Percentiles rank a stretch among this genome's conserved stretches.
Evolutionary conservation across 2,888 invertebrate genomes (phyloP).

Genomic region (Neoaliturus tenellus): DNA sequence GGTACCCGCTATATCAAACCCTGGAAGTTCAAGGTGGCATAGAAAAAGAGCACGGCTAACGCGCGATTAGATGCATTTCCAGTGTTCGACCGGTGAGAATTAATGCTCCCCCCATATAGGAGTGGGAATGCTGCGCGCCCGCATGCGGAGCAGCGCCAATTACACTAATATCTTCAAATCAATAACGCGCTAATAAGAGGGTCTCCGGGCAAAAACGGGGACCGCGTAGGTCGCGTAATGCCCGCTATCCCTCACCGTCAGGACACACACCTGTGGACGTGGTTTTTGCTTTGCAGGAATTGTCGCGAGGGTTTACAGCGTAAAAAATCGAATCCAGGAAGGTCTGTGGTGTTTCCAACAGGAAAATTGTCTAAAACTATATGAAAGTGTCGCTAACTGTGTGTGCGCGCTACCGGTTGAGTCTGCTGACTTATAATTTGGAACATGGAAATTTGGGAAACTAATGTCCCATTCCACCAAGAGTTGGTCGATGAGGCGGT

Average conservation of each 20-base stretch:
- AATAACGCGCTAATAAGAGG: slow-evolving; percentile 48
- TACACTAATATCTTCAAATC: slow-evolving; percentile 45
- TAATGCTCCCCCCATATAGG: slow-evolving; percentile 2
- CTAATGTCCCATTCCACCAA: too few species aligned
- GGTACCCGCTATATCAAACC: background rate
- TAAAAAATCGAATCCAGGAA: too few species aligned
- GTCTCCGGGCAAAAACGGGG: background rate
- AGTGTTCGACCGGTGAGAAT: slow-evolving; percentile 11
- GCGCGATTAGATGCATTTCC: slow-evolving; percentile 21
- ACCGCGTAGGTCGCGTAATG: slow-evolving; percentile 25
- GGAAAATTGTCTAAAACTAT: too few species aligned
- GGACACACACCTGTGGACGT: background rate
- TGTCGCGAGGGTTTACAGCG: background rate
- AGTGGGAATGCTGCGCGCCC: background rate
- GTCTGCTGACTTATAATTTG: too few species aligned
- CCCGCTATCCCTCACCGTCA: background rate
- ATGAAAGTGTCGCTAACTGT: too few species aligned
- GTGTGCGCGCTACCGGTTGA: too few species aligned
- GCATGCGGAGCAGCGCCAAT: slow-evolving; percentile 15
- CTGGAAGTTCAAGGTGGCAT: background rate
- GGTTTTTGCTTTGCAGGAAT: background rate
- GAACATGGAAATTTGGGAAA: too few species aligned
- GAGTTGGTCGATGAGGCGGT: too few species aligned
- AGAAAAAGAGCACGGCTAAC: background rate
- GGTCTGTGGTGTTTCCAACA: too few species aligned